phyloP scores from a whole-genome alignment of 2,113 vertebrate species.

The Pantherophis guttatus region DNA sequence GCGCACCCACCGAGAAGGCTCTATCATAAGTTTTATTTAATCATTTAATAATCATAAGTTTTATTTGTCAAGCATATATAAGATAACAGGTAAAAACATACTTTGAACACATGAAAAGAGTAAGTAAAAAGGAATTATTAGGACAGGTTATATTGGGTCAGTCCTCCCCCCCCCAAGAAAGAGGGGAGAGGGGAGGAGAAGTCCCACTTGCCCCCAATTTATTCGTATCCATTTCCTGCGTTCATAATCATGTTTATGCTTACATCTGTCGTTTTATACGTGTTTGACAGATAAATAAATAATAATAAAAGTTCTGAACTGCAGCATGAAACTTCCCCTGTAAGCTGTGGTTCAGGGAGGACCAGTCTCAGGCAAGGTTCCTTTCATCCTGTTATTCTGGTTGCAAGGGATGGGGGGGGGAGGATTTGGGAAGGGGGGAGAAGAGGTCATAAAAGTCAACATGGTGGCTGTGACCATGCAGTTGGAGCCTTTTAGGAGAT shows the following conservation, averaged over 20 bases:
- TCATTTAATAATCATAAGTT: too few relatives aligned
- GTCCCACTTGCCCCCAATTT: too few relatives aligned
- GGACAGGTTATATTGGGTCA: not conserved
- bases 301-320: not conserved
- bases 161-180: not conserved
- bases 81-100: too few relatives aligned
- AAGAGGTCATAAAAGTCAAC: not conserved
- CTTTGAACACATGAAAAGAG: too few relatives aligned
- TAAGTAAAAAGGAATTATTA: too few relatives aligned
- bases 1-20: too few relatives aligned
- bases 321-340: not conserved
- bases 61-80: too few relatives aligned
- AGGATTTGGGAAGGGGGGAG: not conserved
- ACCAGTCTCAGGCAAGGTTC: not conserved
- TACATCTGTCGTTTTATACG: too few relatives aligned
- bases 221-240: too few relatives aligned
- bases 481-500: not conserved
- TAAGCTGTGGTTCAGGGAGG: not conserved
- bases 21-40: too few relatives aligned
- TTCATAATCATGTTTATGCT: too few relatives aligned
- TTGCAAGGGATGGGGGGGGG: not conserved
- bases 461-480: not conserved
- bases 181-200: not conserved
- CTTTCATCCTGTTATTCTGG: not conserved
- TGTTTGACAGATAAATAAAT: too few relatives aligned